Conservation (phyloP, 92 coral and sea anemone genomes). For the Heliopora coerulea region DNA sequence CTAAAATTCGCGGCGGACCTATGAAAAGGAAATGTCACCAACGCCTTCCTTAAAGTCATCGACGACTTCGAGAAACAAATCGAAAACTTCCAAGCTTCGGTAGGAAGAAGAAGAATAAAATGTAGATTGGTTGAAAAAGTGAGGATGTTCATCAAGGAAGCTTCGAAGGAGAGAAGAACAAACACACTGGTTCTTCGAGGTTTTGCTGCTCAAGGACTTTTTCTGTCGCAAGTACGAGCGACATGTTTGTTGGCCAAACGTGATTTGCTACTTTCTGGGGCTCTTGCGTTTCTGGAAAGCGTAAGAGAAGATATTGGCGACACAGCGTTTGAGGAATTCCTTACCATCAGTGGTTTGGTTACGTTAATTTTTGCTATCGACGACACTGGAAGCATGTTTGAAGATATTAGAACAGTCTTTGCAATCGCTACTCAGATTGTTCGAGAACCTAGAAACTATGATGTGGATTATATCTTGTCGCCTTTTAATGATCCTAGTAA, state of each 20-base stretch:
- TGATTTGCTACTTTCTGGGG: neutral
- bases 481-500: slow-evolving; percentile 60
- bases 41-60: slow-evolving; percentile 20
- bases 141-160: neutral
- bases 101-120: neutral
- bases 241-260: too few species aligned
- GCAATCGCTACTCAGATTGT: slow-evolving; percentile 48
- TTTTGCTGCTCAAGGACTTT: slow-evolving; percentile 14
- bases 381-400: slow-evolving; percentile 59
- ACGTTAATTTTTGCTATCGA: slow-evolving; percentile 60
- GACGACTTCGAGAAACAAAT: slow-evolving; percentile 21
- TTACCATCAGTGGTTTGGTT: slow-evolving; percentile 31
- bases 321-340: slow-evolving; percentile 1
- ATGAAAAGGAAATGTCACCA: slow-evolving; percentile 17
- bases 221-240: neutral
- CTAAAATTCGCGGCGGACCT: neutral
- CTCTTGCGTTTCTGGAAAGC: neutral
- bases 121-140: neutral
- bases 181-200: slow-evolving; percentile 1
- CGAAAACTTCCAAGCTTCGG: slow-evolving; percentile 5
- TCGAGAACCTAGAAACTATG: slow-evolving; percentile 7
- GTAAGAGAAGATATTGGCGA: slow-evolving; percentile 1
- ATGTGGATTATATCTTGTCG: slow-evolving; percentile 45
- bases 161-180: slow-evolving; percentile 15
- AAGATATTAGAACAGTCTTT: slow-evolving; percentile 50